Percentiles rank a stretch among this genome's conserved stretches.
Evolutionary conservation across 2,113 vertebrate genomes (phyloP).

Genomic region (Tinamus guttatus): DNA sequence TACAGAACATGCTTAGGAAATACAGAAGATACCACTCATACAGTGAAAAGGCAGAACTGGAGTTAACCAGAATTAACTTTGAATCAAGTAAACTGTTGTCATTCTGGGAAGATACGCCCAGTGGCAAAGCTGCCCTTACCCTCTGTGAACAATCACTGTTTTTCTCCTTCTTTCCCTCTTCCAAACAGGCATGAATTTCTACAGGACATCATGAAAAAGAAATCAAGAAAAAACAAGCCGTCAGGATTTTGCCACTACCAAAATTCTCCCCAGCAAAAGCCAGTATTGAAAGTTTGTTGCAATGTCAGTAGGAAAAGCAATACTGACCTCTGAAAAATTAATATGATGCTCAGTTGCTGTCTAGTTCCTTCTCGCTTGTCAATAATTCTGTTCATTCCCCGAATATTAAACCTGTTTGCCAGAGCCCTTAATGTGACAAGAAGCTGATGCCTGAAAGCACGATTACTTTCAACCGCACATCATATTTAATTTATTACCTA

Average conservation of each 20-base stretch:
- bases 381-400: slow-evolving; percentile 65
- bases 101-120: not conserved
- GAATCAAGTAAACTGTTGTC: not conserved
- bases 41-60: not conserved
- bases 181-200: not conserved
- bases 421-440: slow-evolving; percentile 68
- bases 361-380: slow-evolving; percentile 49
- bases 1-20: not conserved
- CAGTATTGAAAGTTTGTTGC: slow-evolving; percentile 50
- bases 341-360: slow-evolving; percentile 68
- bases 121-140: not conserved
- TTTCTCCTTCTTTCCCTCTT: not conserved
- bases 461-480: slow-evolving; percentile 71
- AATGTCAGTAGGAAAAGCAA: slow-evolving; percentile 55
- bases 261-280: not conserved
- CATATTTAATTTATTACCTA: slow-evolving; percentile 79
- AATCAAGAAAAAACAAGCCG: not conserved
- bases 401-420: slow-evolving; percentile 70
- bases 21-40: not conserved
- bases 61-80: not conserved
- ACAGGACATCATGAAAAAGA: not conserved
- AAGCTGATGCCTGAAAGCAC: slow-evolving; percentile 60
- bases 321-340: slow-evolving; percentile 68
- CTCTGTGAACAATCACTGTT: not conserved
- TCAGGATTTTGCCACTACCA: not conserved